Evolutionary conservation across 1,140 invertebrate genomes (phyloP).

Genomic region (Aporrectodea caliginosa): DNA sequence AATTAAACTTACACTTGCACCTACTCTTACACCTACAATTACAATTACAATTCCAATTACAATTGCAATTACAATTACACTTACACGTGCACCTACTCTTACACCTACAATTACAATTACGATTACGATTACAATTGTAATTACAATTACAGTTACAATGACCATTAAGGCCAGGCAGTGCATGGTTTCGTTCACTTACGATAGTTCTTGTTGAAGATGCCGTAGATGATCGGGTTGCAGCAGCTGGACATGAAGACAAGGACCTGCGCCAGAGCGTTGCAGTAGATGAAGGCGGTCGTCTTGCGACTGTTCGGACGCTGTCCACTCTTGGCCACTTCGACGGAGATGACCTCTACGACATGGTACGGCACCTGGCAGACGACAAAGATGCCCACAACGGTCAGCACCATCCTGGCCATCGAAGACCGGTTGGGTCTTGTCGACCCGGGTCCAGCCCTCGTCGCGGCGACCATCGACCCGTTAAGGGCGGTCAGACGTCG

Average conservation of each 20-base stretch:
- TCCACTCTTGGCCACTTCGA: background rate
- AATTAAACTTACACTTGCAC: too few relatives aligned
- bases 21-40: too few relatives aligned
- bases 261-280: constrained; percentile 3
- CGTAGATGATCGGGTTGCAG: constrained; percentile 4
- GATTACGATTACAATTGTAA: too few relatives aligned
- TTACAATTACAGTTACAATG: too few relatives aligned
- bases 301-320: background rate
- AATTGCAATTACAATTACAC: too few relatives aligned
- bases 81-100: too few relatives aligned
- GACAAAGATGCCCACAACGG: background rate
- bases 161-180: too few relatives aligned
- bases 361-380: background rate
- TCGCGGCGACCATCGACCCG: background rate
- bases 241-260: constrained; percentile 15
- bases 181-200: too few relatives aligned
- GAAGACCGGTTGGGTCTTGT: background rate
- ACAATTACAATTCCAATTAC: too few relatives aligned
- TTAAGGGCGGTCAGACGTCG: background rate
- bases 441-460: background rate
- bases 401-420: background rate
- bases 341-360: background rate
- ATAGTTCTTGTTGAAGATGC: constrained; percentile 15
- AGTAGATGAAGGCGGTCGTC: background rate
- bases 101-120: too few relatives aligned